These are phyloP conservation scores for Bombylius major DNA, from an alignment of 2,888 invertebrate species.

Conservation along the genomic window DNA sequence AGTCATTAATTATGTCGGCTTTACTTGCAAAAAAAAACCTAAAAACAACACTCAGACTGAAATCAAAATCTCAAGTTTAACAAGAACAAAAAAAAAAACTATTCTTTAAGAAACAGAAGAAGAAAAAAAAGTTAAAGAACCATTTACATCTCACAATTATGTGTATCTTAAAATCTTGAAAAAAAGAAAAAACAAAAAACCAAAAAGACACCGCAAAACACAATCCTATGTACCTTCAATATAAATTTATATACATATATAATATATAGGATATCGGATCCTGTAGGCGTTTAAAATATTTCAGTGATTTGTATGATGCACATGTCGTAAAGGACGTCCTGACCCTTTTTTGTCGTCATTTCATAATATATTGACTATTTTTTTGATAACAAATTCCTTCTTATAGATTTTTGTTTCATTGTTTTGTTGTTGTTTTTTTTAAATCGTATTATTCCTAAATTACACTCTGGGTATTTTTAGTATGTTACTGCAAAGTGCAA, in stretches of 20 bases:
- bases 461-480: background rate
- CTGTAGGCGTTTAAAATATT: conserved; percentile 7
- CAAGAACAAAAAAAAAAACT: background rate
- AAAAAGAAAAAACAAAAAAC: too few relatives aligned
- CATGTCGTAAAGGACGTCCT: conserved; percentile 7
- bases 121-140: background rate
- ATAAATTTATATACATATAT: too few relatives aligned
- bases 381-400: background rate
- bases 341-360: background rate
- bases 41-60: background rate
- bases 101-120: background rate
- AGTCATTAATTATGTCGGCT: conserved; percentile 4
- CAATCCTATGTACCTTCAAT: too few relatives aligned
- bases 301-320: conserved; percentile 5
- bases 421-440: too few relatives aligned
- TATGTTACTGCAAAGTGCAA: conserved; percentile 5
- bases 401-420: too few relatives aligned
- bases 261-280: background rate
- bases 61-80: background rate
- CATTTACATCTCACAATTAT: too few relatives aligned
- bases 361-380: too few relatives aligned
- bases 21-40: conserved; percentile 3
- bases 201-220: too few relatives aligned
- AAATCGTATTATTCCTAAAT: too few relatives aligned
- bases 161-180: too few relatives aligned